Conservation (phyloP, 2,113 vertebrate species). For the Aegotheles bennettii region DNA sequence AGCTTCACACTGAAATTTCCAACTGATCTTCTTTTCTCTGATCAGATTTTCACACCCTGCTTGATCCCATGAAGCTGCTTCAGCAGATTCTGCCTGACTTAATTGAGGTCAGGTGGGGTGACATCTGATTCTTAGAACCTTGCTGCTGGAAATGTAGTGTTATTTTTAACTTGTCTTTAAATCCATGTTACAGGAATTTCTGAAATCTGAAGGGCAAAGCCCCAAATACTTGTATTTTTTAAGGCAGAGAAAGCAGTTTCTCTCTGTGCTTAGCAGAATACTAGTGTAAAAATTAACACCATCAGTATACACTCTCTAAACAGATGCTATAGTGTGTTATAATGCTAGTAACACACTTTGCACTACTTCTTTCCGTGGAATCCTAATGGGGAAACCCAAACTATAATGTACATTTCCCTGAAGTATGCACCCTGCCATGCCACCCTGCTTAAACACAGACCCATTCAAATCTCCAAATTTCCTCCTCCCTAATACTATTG, state of each 20-base stretch:
- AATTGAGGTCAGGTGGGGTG: not conserved
- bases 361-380: not conserved
- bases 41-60: constrained; percentile 22
- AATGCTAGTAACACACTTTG: not conserved
- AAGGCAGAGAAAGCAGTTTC: not conserved
- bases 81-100: not conserved
- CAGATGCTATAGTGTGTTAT: not conserved
- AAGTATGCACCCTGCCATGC: not conserved
- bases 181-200: not conserved
- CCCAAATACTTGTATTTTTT: not conserved
- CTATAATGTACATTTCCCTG: not conserved
- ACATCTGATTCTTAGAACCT: constrained; percentile 20
- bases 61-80: constrained; percentile 21
- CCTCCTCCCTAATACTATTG: not conserved
- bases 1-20: constrained; percentile 17
- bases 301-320: not conserved
- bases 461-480: not conserved
- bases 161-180: constrained; percentile 3
- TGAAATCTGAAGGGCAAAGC: not conserved
- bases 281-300: not conserved
- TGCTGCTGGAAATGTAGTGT: not conserved
- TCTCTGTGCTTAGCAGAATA: not conserved
- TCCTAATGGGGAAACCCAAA: not conserved
- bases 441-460: not conserved
- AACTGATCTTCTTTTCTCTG: not conserved